phyloP scores from a whole-genome alignment of 2,113 vertebrate species.

The Phasianus colchicus region DNA sequence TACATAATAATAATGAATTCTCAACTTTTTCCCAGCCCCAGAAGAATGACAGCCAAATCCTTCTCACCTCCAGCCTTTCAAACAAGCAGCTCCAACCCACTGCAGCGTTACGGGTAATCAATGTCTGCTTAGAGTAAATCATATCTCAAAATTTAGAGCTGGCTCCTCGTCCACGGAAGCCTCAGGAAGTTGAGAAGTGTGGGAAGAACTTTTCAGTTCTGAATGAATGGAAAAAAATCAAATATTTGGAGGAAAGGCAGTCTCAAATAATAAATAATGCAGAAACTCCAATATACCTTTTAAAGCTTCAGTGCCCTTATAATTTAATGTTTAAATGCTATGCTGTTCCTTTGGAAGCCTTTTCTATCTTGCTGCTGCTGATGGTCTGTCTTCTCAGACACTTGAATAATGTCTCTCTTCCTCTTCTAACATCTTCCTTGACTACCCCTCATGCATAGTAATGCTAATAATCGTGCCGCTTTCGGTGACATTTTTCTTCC shows the following conservation, averaged over 20 bases:
- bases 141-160: neutral
- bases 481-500: constrained; percentile 58
- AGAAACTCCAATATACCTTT: constrained; percentile 45
- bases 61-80: neutral
- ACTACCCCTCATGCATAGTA: constrained; percentile 65
- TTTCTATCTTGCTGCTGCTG: constrained; percentile 25
- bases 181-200: neutral
- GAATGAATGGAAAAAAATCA: constrained; percentile 9
- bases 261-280: constrained; percentile 70
- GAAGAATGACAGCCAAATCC: neutral
- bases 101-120: neutral
- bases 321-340: constrained; percentile 62
- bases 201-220: constrained; percentile 12
- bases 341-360: constrained; percentile 35
- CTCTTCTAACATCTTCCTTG: constrained; percentile 55
- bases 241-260: constrained; percentile 25
- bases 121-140: neutral
- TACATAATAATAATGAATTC: neutral
- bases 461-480: constrained; percentile 59
- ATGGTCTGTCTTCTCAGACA: constrained; percentile 61
- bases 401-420: constrained; percentile 62
- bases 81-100: neutral
- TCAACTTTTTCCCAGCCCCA: neutral
- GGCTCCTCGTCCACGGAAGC: neutral
- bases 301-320: constrained; percentile 37